A percentile compares a stretch with the other conserved stretches of the same genome.
Conservation (phyloP, 2,888 invertebrate species). For the Caenorhabditis zanzibari region DNA sequence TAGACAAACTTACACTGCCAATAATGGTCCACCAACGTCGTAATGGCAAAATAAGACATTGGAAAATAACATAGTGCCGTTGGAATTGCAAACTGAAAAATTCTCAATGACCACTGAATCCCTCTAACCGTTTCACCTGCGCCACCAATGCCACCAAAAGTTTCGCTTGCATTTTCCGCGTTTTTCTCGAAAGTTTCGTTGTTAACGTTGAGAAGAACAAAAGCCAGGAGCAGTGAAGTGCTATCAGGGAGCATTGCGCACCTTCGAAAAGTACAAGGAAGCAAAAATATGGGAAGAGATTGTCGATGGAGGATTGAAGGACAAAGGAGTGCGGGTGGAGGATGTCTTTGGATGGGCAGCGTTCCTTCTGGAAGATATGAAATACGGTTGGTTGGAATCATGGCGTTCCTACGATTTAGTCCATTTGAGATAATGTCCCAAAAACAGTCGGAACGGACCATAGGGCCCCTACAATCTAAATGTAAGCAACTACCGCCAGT, state of each 20-base stretch:
- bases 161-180: conserved; percentile 55
- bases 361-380: conserved; percentile 6
- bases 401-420: no score
- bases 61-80: conserved; percentile 48
- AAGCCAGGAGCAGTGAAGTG: conserved; percentile 50
- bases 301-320: conserved; percentile 2
- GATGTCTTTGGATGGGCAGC: conserved; percentile 48
- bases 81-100: conserved; percentile 45
- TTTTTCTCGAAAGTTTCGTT: conserved; percentile 41
- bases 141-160: conserved; percentile 45
- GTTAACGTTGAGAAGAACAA: conserved; percentile 43
- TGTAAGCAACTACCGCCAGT: no score
- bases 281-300: conserved; percentile 25
- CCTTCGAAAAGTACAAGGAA: conserved; percentile 45
- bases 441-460: no score
- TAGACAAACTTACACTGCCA: conserved; percentile 41
- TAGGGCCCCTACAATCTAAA: no score
- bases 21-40: conserved; percentile 49
- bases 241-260: conserved; percentile 38
- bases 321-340: conserved; percentile 37
- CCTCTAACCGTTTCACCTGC: conserved; percentile 7
- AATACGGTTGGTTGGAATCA: neutral
- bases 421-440: no score
- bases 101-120: neutral
- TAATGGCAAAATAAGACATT: conserved; percentile 33